Conservation (phyloP, 2,888 invertebrate genomes). For the Mayetiola destructor region DNA sequence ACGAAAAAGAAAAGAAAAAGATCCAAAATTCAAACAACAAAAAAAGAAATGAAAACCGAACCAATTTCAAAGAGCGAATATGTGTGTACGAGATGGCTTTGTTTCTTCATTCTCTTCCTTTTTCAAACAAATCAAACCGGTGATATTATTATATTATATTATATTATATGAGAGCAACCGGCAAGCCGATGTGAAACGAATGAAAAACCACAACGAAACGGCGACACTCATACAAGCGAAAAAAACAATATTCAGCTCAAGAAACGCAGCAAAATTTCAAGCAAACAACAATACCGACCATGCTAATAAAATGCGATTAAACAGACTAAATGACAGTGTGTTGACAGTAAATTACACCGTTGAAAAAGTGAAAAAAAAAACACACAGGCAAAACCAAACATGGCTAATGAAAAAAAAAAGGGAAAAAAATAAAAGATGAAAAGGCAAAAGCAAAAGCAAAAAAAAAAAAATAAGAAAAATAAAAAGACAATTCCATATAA, state of each 20-base stretch:
- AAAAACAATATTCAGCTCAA: background rate
- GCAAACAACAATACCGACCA: background rate
- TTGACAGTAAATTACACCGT: conserved; percentile 12
- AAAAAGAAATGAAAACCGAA: too few relatives aligned
- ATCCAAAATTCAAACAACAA: too few relatives aligned
- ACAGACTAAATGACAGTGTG: conserved; percentile 11
- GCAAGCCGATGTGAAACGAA: background rate
- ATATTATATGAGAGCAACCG: too few relatives aligned
- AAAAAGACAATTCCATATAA: background rate
- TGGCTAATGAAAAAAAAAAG: background rate
- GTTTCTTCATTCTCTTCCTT: too few relatives aligned
- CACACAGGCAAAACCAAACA: too few relatives aligned
- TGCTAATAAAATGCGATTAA: conserved; percentile 11
- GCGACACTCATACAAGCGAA: background rate
- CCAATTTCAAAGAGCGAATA: too few relatives aligned
- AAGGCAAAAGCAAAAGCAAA: background rate
- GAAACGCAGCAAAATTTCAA: background rate
- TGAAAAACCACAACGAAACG: background rate
- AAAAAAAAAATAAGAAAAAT: background rate
- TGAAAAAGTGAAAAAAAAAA: background rate
- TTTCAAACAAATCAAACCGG: too few relatives aligned
- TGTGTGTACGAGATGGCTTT: too few relatives aligned
- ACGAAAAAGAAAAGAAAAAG: too few relatives aligned
- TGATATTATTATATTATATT: too few relatives aligned
- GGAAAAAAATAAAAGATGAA: background rate